These are phyloP conservation scores for Rhincodon typus DNA, from an alignment of 2,797 vertebrate species.

Conservation along the genomic window DNA sequence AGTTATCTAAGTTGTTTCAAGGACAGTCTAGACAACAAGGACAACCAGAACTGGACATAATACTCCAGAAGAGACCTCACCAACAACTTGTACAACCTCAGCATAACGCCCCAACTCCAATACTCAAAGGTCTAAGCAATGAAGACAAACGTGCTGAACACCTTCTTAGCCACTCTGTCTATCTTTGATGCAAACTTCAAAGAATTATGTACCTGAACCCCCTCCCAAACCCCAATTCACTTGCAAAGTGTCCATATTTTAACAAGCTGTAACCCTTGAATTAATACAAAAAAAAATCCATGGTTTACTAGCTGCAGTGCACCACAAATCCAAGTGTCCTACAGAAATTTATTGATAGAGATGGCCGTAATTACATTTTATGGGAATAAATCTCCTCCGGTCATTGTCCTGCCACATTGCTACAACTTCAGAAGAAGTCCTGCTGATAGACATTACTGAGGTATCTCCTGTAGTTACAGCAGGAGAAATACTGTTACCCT, in stretches of 20 bases:
- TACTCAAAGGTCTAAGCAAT: too few relatives aligned
- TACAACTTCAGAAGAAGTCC: not conserved
- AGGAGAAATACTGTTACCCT: not conserved
- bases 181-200: too few relatives aligned
- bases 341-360: not conserved
- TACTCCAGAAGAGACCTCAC: too few relatives aligned
- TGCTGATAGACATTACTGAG: not conserved
- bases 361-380: not conserved
- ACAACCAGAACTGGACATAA: too few relatives aligned
- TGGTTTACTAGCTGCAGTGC: not conserved
- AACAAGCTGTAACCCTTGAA: not conserved
- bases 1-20: too few relatives aligned
- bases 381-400: not conserved
- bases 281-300: not conserved
- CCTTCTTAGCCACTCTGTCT: too few relatives aligned
- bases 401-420: too few relatives aligned
- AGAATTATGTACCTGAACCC: too few relatives aligned
- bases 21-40: too few relatives aligned
- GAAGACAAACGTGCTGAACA: too few relatives aligned
- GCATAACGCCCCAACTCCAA: too few relatives aligned
- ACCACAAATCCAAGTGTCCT: not conserved
- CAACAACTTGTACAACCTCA: too few relatives aligned
- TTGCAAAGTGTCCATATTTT: not conserved
- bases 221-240: not conserved
- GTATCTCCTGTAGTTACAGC: not conserved